Conservation (phyloP, 1,140 invertebrate genomes). For the Dolichoris vasculosae region DNA sequence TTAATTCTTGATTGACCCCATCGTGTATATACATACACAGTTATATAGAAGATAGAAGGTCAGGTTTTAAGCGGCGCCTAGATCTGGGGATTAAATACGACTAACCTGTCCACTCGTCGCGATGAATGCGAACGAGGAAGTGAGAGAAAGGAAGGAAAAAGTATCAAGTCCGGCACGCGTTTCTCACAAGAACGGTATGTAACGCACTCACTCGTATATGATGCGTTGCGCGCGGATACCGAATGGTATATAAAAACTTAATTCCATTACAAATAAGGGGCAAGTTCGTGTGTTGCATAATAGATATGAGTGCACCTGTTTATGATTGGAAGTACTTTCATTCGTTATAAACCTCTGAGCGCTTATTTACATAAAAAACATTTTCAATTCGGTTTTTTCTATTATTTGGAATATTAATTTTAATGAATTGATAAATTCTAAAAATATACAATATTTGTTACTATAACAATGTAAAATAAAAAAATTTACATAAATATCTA, state of each 20-base stretch:
- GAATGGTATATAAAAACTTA: conserved; percentile 11
- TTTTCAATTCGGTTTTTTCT: no score
- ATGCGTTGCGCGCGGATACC: not conserved
- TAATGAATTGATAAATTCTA: no score
- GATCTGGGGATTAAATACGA: not conserved
- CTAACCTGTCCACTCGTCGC: conserved; percentile 44
- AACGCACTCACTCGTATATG: not conserved
- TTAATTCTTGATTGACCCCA: conserved; percentile 69
- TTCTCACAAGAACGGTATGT: conserved; percentile 39
- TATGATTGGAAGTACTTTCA: not conserved
- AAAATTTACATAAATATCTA: no score
- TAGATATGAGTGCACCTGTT: not conserved
- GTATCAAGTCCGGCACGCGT: conserved; percentile 68
- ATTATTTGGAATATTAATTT: no score
- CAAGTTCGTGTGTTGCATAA: not conserved
- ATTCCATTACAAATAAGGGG: not conserved
- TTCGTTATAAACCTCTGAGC: no score
- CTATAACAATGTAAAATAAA: no score
- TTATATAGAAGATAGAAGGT: conserved; percentile 8
- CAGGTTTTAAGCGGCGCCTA: not conserved
- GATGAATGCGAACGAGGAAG: conserved; percentile 30
- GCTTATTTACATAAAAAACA: no score
- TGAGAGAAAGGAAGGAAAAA: conserved; percentile 43
- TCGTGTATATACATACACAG: not conserved
- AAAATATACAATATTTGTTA: no score